Evolutionary conservation across 2,888 invertebrate species (phyloP), one percentile per base, ranked within the genome.

Genomic region (Plagiodera versicolora): DNA sequence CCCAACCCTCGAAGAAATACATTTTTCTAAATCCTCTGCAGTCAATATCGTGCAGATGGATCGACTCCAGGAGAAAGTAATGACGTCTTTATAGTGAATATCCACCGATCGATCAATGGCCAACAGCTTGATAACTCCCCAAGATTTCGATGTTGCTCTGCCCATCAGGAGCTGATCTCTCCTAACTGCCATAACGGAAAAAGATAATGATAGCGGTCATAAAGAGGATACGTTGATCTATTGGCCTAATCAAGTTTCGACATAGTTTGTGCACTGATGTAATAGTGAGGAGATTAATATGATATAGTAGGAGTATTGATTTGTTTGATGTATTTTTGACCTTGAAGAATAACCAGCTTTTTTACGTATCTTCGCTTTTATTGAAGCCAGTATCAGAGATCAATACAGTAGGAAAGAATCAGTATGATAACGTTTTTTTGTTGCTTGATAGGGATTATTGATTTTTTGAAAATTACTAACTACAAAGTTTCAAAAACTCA

Each of bases 101-200:
- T 62, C 60, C 64, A 49, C 61, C 64, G 67, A 71, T 71, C 71
- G 68, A 71, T 71, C 71, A 71, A 72, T 72, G 70, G 70, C 68
- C 63, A 65, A 69, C 69, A 70, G 68, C 68, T 67, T 68, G 66
- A 66, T 70, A 64, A 58, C 64, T 68, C 66, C 56, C 58, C 50
- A 56, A 56, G 58, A 55, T 60, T 46, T 24, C 49, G 39, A 56
- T 55, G 44, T 52, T 20, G 39, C 17, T 56, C 44, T 39, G 46
- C 61, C 47, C 65, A 65, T 65, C 63, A 63, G 59, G 48, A 56
- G 55, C 63, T 59, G 65, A 63, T 65, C 65, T 61, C 57, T 53
- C 53, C 46, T 45, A 56, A 57, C 54, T 58, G 57, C 61, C 56
- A 61, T 61, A 58, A 65, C 54, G 59, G 55, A 65, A 52, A 51